Percentiles rank a stretch among this genome's conserved stretches.
phyloP scores from a whole-genome alignment of 2,888 invertebrate species.

The Orchesellides sinensis region DNA sequence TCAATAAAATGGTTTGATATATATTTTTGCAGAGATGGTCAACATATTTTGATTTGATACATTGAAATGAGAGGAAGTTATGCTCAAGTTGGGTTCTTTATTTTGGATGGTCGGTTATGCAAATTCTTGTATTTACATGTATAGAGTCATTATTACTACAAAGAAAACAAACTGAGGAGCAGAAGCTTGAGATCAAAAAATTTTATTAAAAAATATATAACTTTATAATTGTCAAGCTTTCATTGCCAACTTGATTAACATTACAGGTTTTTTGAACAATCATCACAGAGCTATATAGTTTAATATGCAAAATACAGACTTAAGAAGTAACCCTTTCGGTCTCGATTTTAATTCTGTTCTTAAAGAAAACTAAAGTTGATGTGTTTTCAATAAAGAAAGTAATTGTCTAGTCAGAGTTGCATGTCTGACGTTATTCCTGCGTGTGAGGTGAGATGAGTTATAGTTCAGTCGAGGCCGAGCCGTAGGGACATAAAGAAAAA shows the following conservation, averaged over 20 bases:
- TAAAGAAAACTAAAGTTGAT: not conserved
- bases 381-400: not conserved
- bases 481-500: too few relatives aligned
- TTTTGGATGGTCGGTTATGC: not conserved
- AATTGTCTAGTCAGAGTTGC: not conserved
- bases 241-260: constrained; percentile 22
- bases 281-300: too few relatives aligned
- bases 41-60: constrained; percentile 1
- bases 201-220: not conserved
- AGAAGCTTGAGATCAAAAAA: not conserved
- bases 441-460: not conserved
- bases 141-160: too few relatives aligned
- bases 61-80: too few relatives aligned
- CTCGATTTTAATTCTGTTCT: not conserved
- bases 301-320: too few relatives aligned
- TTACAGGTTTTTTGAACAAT: constrained; percentile 21
- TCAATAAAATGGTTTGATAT: not conserved
- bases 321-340: not conserved
- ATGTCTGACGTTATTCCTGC: not conserved
- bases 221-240: not conserved
- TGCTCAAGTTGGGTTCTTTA: not conserved
- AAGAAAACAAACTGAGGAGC: not conserved
- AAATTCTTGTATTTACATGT: too few relatives aligned
- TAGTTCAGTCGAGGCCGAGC: too few relatives aligned
- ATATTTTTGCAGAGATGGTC: not conserved